These are phyloP conservation scores for Coluber constrictor DNA, from an alignment of 2,797 vertebrate genomes.

Conservation along the genomic window DNA sequence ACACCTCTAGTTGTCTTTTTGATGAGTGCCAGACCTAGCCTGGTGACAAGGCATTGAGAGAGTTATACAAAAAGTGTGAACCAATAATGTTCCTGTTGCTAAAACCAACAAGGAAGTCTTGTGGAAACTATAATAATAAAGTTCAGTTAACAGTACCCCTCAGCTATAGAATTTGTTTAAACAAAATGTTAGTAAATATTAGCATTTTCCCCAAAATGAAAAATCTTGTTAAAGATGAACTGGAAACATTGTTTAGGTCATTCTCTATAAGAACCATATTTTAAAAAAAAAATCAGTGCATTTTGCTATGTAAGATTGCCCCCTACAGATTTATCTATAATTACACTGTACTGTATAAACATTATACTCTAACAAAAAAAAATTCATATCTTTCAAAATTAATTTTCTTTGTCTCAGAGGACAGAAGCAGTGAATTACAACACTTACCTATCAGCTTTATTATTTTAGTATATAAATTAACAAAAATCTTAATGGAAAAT, in stretches of 20 bases:
- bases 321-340: conserved; percentile 65
- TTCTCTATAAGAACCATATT: not conserved
- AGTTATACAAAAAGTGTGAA: not conserved
- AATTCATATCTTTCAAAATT: not conserved
- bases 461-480: not conserved
- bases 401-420: not conserved
- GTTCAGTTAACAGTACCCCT: not conserved
- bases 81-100: not conserved
- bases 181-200: not conserved
- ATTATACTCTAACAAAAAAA: rapidly evolving
- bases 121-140: not conserved
- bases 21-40: not conserved
- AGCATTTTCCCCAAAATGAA: not conserved
- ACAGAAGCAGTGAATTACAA: not conserved
- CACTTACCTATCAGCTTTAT: not conserved
- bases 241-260: not conserved
- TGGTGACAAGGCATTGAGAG: not conserved
- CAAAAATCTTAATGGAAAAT: not conserved
- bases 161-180: not conserved
- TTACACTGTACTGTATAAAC: conserved; percentile 19
- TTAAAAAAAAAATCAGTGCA: not conserved
- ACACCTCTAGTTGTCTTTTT: not conserved
- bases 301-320: conserved; percentile 69
- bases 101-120: not conserved
- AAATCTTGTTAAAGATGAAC: not conserved